phyloP scores from a whole-genome alignment of 2,797 vertebrate genomes.

The Aphelocoma californica region DNA sequence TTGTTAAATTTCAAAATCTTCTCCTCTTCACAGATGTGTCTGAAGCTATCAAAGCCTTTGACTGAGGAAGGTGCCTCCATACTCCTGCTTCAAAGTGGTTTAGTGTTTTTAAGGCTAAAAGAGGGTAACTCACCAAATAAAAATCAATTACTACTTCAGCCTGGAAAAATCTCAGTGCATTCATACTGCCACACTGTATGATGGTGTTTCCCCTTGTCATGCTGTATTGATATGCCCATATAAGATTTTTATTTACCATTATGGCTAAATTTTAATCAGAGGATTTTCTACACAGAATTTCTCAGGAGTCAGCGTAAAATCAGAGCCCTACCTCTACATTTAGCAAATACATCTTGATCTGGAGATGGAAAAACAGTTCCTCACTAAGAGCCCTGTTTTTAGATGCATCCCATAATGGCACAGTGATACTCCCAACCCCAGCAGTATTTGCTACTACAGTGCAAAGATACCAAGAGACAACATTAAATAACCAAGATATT shows the following conservation, averaged over 20 bases:
- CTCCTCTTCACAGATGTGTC: not conserved
- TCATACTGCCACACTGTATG: accelerated
- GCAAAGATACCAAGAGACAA: not conserved
- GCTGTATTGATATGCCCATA: not conserved
- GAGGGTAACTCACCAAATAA: not conserved
- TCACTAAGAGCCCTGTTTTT: not conserved
- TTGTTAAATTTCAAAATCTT: not conserved
- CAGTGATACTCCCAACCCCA: not conserved
- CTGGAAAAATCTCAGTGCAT: not conserved
- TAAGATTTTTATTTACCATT: not conserved
- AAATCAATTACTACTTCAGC: not conserved
- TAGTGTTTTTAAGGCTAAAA: not conserved
- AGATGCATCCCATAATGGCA: not conserved
- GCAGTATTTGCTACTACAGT: not conserved
- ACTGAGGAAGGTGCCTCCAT: not conserved
- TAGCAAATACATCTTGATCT: not conserved
- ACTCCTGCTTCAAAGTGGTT: not conserved
- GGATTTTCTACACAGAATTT: not conserved
- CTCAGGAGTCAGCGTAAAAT: not conserved
- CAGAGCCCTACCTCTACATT: not conserved
- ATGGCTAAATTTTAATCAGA: not conserved
- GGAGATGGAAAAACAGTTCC: not conserved
- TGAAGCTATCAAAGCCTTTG: not conserved
- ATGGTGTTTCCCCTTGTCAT: not conserved
- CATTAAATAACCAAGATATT: not conserved